These are phyloP conservation scores for Caenorhabditis japonica DNA, from an alignment of 2,888 invertebrate species.

Conservation along the genomic window DNA sequence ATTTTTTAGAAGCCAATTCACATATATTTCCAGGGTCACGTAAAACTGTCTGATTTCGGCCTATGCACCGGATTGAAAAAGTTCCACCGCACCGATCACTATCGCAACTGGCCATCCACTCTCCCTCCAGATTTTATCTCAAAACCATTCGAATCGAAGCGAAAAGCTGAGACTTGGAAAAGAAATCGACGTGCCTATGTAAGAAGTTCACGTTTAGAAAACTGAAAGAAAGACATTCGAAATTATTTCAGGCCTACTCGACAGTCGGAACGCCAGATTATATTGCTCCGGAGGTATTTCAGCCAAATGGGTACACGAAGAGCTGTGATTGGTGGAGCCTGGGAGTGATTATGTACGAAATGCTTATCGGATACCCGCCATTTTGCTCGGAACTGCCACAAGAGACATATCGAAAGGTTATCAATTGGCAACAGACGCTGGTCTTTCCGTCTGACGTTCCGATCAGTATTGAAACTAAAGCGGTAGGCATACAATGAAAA, in stretches of 20 bases:
- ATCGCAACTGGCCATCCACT: constrained; percentile 80
- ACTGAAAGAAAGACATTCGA: too few relatives aligned
- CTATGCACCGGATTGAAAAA: constrained; percentile 98
- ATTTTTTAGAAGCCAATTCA: too few relatives aligned
- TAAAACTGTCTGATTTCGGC: constrained; percentile 98
- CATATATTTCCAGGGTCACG: constrained; percentile 84
- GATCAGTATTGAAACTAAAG: constrained; percentile 92
- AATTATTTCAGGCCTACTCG: constrained; percentile 80
- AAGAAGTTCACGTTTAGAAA: constrained; percentile 20
- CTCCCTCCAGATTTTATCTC: constrained; percentile 77
- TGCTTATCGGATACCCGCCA: constrained; percentile 99
- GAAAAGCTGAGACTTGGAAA: constrained; percentile 99
- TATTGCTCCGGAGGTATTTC: constrained; percentile 97
- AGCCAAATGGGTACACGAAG: constrained; percentile 95
- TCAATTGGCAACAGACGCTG: constrained; percentile 99
- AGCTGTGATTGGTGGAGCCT: constrained; percentile 99
- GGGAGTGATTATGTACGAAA: constrained; percentile 99
- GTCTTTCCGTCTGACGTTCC: constrained; percentile 99
- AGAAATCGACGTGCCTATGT: constrained; percentile 86
- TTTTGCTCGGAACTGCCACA: constrained; percentile 99
- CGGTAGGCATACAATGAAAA: constrained; percentile 63
- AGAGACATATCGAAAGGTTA: constrained; percentile 95
- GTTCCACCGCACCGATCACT: constrained; percentile 98
- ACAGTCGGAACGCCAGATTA: constrained; percentile 96
- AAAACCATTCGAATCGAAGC: constrained; percentile 93